phyloP scores from a whole-genome alignment of 2,797 vertebrate genomes.

The Odontamblyopus lacepedii region DNA sequence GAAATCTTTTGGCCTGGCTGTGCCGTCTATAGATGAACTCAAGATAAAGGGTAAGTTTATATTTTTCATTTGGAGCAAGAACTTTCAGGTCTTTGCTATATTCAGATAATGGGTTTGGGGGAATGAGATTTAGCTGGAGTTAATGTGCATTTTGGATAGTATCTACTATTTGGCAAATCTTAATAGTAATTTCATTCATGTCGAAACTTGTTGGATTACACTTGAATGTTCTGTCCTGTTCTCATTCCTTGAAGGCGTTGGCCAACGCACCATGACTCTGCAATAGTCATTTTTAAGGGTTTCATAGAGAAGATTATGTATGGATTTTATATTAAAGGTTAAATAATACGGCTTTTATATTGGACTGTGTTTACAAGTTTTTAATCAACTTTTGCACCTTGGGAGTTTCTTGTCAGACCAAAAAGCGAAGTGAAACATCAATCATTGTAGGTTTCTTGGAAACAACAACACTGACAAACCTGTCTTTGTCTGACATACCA shows the following conservation, averaged over 20 bases:
- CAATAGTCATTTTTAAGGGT: not conserved
- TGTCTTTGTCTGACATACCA: not conserved
- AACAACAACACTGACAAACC: not conserved
- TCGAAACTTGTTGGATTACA: slow-evolving; percentile 51
- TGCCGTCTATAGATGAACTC: slow-evolving; percentile 67
- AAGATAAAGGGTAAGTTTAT: slow-evolving; percentile 73
- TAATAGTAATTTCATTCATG: slow-evolving; percentile 35
- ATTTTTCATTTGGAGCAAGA: not conserved
- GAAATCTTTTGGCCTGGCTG: slow-evolving; percentile 68
- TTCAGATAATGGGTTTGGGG: not conserved
- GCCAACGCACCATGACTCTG: not conserved
- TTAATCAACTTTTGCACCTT: not conserved
- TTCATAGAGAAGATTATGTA: not conserved
- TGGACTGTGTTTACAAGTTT: not conserved
- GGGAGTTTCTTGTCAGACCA: not conserved
- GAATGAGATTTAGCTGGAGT: no score
- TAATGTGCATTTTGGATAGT: not conserved
- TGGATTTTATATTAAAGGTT: not conserved
- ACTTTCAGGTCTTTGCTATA: not conserved
- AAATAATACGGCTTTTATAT: not conserved
- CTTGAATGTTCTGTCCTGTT: slow-evolving; percentile 7
- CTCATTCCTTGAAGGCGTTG: slow-evolving; percentile 65
- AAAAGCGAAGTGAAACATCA: not conserved
- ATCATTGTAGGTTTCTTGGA: not conserved
- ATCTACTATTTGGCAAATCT: not conserved